These are phyloP conservation scores for Listronotus oregonensis DNA, from an alignment of 1,140 invertebrate genomes.

Conservation along the genomic window DNA sequence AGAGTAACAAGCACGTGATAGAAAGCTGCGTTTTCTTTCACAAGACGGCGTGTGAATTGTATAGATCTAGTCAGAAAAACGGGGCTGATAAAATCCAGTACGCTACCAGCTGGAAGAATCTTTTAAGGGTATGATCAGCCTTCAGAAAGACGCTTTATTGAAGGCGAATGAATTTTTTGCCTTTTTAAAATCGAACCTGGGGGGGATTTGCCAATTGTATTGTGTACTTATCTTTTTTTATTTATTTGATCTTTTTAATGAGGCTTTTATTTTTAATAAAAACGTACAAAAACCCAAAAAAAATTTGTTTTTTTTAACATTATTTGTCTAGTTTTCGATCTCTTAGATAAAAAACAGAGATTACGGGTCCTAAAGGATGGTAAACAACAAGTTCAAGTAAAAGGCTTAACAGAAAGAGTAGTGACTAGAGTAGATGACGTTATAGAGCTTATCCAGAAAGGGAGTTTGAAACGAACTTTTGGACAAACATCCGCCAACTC, in stretches of 20 bases:
- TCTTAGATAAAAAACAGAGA: constrained; percentile 83
- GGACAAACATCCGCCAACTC: constrained; percentile 92
- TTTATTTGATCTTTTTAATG: constrained; percentile 16
- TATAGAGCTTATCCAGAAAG: no score
- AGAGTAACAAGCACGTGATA: constrained; percentile 47
- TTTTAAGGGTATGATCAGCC: constrained; percentile 49
- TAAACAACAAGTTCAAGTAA: constrained; percentile 88
- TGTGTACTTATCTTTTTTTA: constrained; percentile 16
- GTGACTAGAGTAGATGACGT: no score
- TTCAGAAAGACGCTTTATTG: constrained; percentile 45
- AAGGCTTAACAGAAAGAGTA: no score
- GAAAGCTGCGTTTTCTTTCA: constrained; percentile 51
- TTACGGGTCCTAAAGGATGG: constrained; percentile 93
- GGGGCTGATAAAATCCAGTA: constrained; percentile 45
- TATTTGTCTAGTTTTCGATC: constrained; percentile 97
- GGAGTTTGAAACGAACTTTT: constrained; percentile 84
- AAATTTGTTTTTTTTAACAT: neutral
- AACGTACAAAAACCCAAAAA: neutral
- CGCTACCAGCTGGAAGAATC: constrained; percentile 46
- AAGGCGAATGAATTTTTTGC: constrained; percentile 45
- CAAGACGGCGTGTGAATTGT: constrained; percentile 47
- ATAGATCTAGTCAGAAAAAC: constrained; percentile 41
- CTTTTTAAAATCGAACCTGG: constrained; percentile 24
- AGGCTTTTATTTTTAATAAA: constrained; percentile 9
- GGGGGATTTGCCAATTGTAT: neutral